Evolutionary conservation across 2,888 invertebrate genomes (phyloP).

Genomic region (Pogonocherus hispidulus): DNA sequence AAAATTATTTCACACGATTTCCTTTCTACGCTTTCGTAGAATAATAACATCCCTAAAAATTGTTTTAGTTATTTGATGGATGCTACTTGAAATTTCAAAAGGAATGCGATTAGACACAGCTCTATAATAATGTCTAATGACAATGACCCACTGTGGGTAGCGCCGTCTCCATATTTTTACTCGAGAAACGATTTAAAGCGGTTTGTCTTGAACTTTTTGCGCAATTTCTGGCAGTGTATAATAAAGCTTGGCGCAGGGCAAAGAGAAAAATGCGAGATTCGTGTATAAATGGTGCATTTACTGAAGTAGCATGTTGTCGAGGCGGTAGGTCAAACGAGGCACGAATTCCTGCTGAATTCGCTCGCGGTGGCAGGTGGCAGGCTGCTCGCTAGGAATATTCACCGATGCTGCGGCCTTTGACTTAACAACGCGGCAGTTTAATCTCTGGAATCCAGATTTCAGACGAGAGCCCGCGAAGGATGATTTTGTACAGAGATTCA

Average conservation of each 20-base stretch:
- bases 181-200: background rate
- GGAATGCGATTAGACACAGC: background rate
- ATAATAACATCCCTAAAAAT: too few relatives aligned
- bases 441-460: background rate
- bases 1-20: too few relatives aligned
- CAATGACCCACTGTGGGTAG: background rate
- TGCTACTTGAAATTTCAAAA: background rate
- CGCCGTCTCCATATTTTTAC: background rate
- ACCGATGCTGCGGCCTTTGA: background rate
- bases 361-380: constrained; percentile 29
- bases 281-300: constrained; percentile 17
- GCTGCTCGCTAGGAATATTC: background rate
- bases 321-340: constrained; percentile 30
- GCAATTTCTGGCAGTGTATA: background rate
- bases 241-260: background rate
- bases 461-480: background rate
- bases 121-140: too few relatives aligned
- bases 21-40: too few relatives aligned
- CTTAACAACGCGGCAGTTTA: background rate
- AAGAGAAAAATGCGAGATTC: background rate
- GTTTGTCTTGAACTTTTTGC: background rate
- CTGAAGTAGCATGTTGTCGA: constrained; percentile 12
- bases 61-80: too few relatives aligned
- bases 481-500: too few relatives aligned
- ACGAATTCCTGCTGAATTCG: constrained; percentile 22